A percentile compares a stretch with the other conserved stretches of the same genome.
Evolutionary conservation across 2,113 vertebrate genomes (phyloP).

Genomic region (Podarcis muralis): DNA sequence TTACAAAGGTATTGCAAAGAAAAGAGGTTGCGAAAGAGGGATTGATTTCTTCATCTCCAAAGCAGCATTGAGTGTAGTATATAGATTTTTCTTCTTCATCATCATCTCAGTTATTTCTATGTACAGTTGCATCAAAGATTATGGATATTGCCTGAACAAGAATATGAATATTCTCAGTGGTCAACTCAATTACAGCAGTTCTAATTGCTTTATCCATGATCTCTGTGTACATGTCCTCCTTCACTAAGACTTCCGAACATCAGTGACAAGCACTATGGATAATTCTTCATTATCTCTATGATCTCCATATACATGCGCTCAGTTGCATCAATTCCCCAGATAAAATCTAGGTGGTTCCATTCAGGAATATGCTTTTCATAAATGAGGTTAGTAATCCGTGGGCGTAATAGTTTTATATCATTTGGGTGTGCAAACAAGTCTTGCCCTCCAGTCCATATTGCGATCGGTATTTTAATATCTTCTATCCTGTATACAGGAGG

Average conservation of each 20-base stretch:
- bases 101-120: too few species aligned
- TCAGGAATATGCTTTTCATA: slow-evolving; percentile 69
- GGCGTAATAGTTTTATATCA: slow-evolving; percentile 56
- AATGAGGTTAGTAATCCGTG: slow-evolving; percentile 63
- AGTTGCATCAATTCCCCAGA: slow-evolving; percentile 74
- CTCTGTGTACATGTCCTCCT: background rate
- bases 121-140: background rate
- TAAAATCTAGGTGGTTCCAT: slow-evolving; percentile 75
- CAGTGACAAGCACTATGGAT: slow-evolving; percentile 9
- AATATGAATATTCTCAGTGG: too few species aligned
- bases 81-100: background rate
- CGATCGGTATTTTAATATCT: slow-evolving; percentile 69
- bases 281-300: slow-evolving; percentile 63
- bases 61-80: background rate
- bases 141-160: too few species aligned
- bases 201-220: background rate
- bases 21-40: background rate
- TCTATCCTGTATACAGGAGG: slow-evolving; percentile 79
- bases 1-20: background rate
- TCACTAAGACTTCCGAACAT: background rate
- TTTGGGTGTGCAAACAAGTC: slow-evolving; percentile 69
- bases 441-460: slow-evolving; percentile 69
- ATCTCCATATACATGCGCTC: slow-evolving; percentile 66
- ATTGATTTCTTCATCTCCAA: background rate
- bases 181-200: background rate